These are phyloP conservation scores for Charanyca ferruginea DNA, from an alignment of 2,888 invertebrate genomes.

Conservation along the genomic window DNA sequence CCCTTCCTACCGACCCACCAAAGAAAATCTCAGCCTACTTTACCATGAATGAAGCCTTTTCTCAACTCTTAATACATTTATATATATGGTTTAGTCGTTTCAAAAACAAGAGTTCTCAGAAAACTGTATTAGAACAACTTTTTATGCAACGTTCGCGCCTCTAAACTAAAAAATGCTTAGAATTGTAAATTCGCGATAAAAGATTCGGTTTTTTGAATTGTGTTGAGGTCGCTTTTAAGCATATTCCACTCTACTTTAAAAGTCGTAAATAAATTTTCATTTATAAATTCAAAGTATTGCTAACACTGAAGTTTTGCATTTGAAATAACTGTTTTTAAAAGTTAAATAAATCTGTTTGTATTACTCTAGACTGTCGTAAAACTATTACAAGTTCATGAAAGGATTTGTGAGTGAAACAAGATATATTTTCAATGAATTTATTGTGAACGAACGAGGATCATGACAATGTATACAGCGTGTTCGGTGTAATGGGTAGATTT, in stretches of 20 bases:
- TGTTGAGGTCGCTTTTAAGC: conserved; percentile 65
- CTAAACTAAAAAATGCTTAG: conserved; percentile 59
- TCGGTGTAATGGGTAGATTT: conserved; percentile 60
- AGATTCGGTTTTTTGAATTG: conserved; percentile 61
- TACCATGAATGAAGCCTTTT: conserved; percentile 81
- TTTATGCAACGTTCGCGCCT: conserved; percentile 51
- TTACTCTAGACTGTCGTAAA: conserved; percentile 10
- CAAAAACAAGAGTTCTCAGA: conserved; percentile 22
- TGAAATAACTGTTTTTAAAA: conserved; percentile 50
- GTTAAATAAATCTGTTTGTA: conserved; percentile 36
- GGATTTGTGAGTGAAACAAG: conserved; percentile 36
- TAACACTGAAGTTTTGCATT: conserved; percentile 54
- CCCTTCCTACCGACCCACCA: conserved; percentile 84
- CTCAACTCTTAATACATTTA: conserved; percentile 75
- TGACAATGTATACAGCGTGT: conserved; percentile 49
- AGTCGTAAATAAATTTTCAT: conserved; percentile 65
- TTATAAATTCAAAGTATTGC: conserved; percentile 55
- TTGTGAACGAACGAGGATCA: conserved; percentile 41
- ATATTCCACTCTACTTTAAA: conserved; percentile 63
- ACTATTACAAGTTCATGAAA: conserved; percentile 23
- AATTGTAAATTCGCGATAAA: conserved; percentile 64
- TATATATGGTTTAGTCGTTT: conserved; percentile 62
- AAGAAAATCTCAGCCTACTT: conserved; percentile 88
- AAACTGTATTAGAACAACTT: conserved; percentile 47
- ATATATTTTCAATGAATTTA: conserved; percentile 46